These are phyloP conservation scores for Oeneis ivallda DNA, from an alignment of 2,888 invertebrate species.

Conservation along the genomic window DNA sequence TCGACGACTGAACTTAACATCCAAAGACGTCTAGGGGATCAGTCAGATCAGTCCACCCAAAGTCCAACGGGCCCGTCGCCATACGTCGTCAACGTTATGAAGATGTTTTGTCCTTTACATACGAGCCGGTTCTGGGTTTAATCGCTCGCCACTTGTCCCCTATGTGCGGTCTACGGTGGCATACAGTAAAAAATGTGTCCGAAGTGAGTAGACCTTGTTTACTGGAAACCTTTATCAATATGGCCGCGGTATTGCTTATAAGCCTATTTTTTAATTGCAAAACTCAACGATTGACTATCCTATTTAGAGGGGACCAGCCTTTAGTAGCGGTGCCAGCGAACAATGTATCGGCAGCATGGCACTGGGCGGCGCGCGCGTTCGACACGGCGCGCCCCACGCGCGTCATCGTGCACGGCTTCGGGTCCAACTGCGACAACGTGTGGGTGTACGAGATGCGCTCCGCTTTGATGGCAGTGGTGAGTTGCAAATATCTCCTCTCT, in stretches of 20 bases:
- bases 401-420: constrained; percentile 96
- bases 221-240: too few species aligned
- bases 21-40: too few species aligned
- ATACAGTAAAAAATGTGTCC: neutral
- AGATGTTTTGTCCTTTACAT: too few species aligned
- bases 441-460: constrained; percentile 98
- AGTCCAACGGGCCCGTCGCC: too few species aligned
- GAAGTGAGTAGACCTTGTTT: too few species aligned
- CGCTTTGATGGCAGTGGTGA: constrained; percentile 92
- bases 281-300: neutral
- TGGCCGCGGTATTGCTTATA: too few species aligned
- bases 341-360: constrained; percentile 87
- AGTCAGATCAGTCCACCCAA: too few species aligned
- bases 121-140: too few species aligned
- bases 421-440: constrained; percentile 93
- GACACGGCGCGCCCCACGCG: constrained; percentile 86
- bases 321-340: constrained; percentile 87
- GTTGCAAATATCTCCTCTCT: constrained; percentile 21
- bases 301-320: constrained; percentile 81
- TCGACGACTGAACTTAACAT: too few species aligned
- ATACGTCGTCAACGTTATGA: too few species aligned
- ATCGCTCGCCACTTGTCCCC: neutral
- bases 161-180: neutral
- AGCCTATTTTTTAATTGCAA: neutral
- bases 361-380: constrained; percentile 84